phyloP scores from a whole-genome alignment of 2,797 vertebrate genomes.

The Choloepus didactylus region DNA sequence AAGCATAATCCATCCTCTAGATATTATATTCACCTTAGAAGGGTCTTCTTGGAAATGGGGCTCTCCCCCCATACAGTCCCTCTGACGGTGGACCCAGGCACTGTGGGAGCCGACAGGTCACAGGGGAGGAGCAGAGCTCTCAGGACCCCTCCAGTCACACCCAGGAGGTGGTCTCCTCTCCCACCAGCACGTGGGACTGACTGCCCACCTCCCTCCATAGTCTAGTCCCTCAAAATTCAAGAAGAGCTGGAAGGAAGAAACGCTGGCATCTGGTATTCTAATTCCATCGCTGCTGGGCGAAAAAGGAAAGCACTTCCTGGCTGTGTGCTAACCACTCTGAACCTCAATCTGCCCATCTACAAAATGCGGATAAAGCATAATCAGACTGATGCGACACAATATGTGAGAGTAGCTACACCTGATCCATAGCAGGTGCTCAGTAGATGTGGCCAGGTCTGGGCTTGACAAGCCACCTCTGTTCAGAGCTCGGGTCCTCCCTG shows the following conservation, averaged over 20 bases:
- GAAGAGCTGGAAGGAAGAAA: not conserved
- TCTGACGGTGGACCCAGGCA: not conserved
- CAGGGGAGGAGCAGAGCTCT: not conserved
- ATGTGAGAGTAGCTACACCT: too few relatives aligned
- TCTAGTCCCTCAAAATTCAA: not conserved
- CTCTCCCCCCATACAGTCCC: not conserved
- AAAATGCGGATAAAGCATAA: too few relatives aligned
- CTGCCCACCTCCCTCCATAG: not conserved
- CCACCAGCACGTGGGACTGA: not conserved
- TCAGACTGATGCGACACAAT: too few relatives aligned
- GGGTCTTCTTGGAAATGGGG: not conserved
- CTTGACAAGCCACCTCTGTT: too few relatives aligned
- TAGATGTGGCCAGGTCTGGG: too few relatives aligned
- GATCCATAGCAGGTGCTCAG: too few relatives aligned
- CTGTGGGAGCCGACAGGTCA: not conserved
- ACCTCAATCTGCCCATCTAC: not conserved
- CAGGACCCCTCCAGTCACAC: not conserved
- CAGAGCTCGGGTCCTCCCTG: too few relatives aligned
- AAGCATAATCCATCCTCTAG: not conserved
- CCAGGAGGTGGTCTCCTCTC: not conserved
- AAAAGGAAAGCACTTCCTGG: not conserved
- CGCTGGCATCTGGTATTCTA: not conserved
- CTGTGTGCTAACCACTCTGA: not conserved
- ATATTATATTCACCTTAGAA: not conserved
- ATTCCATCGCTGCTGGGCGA: not conserved